These are phyloP conservation scores for Solen grandis DNA, from an alignment of 1,140 invertebrate genomes.

Conservation along the genomic window DNA sequence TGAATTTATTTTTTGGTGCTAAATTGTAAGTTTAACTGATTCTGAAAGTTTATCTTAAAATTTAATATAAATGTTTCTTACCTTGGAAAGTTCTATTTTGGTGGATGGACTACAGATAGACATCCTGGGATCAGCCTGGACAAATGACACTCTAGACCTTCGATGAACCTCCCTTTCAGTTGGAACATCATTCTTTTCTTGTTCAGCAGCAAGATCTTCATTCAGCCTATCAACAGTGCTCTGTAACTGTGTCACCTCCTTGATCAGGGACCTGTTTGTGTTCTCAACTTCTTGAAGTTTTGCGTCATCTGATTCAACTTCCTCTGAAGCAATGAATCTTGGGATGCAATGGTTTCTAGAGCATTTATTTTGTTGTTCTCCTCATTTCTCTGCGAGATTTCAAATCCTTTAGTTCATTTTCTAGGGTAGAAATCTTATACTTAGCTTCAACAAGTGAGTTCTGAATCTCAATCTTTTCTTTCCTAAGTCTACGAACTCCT, in stretches of 20 bases:
- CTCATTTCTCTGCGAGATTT: conserved; percentile 6
- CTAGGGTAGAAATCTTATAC: conserved; percentile 7
- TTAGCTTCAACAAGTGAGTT: conserved; percentile 32
- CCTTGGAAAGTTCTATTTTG: conserved; percentile 27
- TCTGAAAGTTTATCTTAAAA: no score
- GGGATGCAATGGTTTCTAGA: neutral
- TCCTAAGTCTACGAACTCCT: conserved; percentile 26
- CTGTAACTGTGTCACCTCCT: conserved; percentile 22
- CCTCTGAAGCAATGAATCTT: conserved; percentile 11
- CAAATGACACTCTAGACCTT: conserved; percentile 22
- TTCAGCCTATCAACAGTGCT: conserved; percentile 11
- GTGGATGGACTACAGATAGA: conserved; percentile 23
- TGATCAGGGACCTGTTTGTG: conserved; percentile 21
- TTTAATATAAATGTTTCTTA: neutral
- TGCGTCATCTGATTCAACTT: conserved; percentile 17
- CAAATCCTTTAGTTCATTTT: conserved; percentile 26
- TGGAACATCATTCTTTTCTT: conserved; percentile 5
- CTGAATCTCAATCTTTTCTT: conserved; percentile 48
- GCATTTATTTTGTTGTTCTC: neutral
- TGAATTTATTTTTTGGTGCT: no score
- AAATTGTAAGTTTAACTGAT: no score
- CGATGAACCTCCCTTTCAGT: conserved; percentile 5
- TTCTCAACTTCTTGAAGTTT: conserved; percentile 36
- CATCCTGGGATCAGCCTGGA: conserved; percentile 4
- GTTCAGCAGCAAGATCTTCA: conserved; percentile 18